Evolutionary conservation across 2,797 vertebrate genomes (phyloP).

Genomic region (Decapterus maruadsi): DNA sequence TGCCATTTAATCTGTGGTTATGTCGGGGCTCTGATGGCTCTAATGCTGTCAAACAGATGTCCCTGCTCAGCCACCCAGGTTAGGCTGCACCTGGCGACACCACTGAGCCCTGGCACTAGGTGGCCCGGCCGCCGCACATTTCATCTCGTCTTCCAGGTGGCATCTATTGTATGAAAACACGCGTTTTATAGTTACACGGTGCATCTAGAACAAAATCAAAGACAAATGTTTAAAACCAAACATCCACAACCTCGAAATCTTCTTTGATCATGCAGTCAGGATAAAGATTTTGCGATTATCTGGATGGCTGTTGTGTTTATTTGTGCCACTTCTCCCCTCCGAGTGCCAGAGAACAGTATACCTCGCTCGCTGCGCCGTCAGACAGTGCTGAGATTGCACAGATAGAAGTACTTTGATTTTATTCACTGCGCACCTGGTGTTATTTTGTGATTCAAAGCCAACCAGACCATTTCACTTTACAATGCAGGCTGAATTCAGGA

Average conservation of each 20-base stretch:
- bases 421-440: conserved; percentile 62
- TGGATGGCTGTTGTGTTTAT: conserved; percentile 18
- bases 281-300: conserved; percentile 31
- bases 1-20: conserved; percentile 86
- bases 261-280: conserved; percentile 12
- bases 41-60: conserved; percentile 84
- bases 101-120: conserved; percentile 41
- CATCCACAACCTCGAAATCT: conserved; percentile 10
- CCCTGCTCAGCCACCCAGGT: conserved; percentile 74
- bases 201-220: conserved; percentile 1
- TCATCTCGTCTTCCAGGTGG: conserved; percentile 37
- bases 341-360: conserved; percentile 28
- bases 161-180: conserved; percentile 34
- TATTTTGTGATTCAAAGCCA: conserved; percentile 61
- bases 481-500: conserved; percentile 41
- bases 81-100: conserved; percentile 73
- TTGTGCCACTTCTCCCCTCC: conserved; percentile 25
- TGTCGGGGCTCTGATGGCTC: conserved; percentile 78
- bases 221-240: conserved; percentile 22
- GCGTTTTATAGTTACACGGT: conserved; percentile 18
- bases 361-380: conserved; percentile 21
- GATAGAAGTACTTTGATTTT: conserved; percentile 54
- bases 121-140: conserved; percentile 26
- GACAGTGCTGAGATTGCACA: conserved; percentile 26
- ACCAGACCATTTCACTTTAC: conserved; percentile 58